These are phyloP conservation scores for Macquaria australasica DNA, from an alignment of 2,113 vertebrate genomes.

Conservation along the genomic window DNA sequence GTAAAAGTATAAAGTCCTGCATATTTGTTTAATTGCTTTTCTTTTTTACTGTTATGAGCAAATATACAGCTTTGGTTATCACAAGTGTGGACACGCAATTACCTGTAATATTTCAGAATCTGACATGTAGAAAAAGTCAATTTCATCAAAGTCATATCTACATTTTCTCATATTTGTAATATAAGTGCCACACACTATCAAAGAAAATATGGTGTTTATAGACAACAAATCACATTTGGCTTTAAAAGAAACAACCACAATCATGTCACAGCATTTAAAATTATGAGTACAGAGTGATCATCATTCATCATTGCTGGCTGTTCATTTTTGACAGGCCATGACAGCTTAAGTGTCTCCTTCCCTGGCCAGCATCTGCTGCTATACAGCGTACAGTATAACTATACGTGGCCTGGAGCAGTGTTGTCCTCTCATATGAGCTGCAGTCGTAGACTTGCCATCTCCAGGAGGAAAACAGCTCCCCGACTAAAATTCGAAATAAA, in stretches of 20 bases:
- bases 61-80: neutral
- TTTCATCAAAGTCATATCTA: neutral
- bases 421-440: conserved; percentile 34
- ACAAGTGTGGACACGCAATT: neutral
- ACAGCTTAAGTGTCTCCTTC: conserved; percentile 45
- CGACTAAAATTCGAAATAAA: conserved; percentile 37
- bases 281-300: conserved; percentile 19
- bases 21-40: neutral
- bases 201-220: neutral
- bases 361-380: conserved; percentile 51
- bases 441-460: conserved; percentile 33
- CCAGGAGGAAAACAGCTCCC: conserved; percentile 34
- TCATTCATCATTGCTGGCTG: conserved; percentile 50
- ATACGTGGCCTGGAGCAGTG: conserved; percentile 48
- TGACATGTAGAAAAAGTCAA: neutral
- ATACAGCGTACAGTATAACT: neutral
- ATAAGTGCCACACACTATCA: neutral
- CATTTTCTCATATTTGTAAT: neutral
- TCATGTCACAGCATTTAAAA: neutral
- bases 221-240: neutral
- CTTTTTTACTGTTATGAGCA: neutral
- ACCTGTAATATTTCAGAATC: neutral
- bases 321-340: conserved; percentile 45
- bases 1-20: neutral
- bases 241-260: conserved; percentile 15